These are phyloP conservation scores for Megalonaias nervosa DNA, from an alignment of 1,140 invertebrate genomes.

Conservation along the genomic window DNA sequence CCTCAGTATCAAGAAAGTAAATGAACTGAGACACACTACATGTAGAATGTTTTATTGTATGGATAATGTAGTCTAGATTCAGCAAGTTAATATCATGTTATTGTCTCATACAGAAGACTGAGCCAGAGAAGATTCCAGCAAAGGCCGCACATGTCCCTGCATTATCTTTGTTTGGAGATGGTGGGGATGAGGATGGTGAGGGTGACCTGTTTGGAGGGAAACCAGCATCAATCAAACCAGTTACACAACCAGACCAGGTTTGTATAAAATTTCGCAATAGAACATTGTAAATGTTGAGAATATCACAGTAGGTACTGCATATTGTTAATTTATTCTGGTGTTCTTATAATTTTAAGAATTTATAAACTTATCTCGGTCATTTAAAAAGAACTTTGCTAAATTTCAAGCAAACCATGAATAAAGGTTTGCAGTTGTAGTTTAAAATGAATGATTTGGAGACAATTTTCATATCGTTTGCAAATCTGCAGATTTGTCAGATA, in stretches of 20 bases:
- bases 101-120: not conserved
- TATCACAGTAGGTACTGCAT: conserved; percentile 1
- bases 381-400: not conserved
- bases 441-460: too few species aligned
- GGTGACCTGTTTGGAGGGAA: conserved; percentile 24
- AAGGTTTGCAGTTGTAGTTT: too few species aligned
- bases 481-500: too few species aligned
- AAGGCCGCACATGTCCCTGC: conserved; percentile 25
- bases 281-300: too few species aligned
- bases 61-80: not conserved
- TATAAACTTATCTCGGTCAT: not conserved
- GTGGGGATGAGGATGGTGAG: conserved; percentile 28
- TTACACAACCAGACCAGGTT: not conserved
- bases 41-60: too few species aligned
- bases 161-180: conserved; percentile 36
- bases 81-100: not conserved
- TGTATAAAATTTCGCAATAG: too few species aligned
- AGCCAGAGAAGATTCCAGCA: conserved; percentile 2
- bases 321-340: not conserved
- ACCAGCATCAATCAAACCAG: not conserved
- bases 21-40: too few species aligned
- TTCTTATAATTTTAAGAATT: not conserved
- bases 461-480: too few species aligned
- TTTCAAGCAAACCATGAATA: conserved; percentile 3
- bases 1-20: too few species aligned